Evolutionary conservation across 2,797 vertebrate species (phyloP).

Genomic region (Molossus alvarezi): DNA sequence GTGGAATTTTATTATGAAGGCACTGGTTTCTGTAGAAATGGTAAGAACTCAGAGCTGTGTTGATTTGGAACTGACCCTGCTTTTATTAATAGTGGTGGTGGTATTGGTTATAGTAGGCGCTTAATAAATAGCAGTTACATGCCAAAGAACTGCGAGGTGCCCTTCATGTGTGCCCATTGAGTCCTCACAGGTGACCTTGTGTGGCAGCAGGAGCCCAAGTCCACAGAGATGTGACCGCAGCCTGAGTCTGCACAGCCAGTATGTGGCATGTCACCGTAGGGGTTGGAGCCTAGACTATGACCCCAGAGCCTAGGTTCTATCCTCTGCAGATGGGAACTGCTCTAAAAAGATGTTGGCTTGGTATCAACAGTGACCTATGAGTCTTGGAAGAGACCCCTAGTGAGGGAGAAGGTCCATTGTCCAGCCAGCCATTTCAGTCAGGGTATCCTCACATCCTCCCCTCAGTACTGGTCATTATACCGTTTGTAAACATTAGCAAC

Average conservation of each 20-base stretch:
- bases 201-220: background rate
- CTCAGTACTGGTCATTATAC: background rate
- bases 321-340: background rate
- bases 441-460: background rate
- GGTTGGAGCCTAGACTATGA: background rate
- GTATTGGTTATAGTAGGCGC: background rate
- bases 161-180: conserved; percentile 5
- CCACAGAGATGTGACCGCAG: background rate
- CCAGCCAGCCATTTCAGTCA: background rate
- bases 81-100: background rate
- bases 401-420: background rate
- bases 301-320: conserved; percentile 16
- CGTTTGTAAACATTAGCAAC: conserved; percentile 13
- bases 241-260: background rate
- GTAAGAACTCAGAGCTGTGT: conserved; percentile 6
- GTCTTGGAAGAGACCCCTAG: background rate
- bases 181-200: background rate
- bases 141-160: background rate
- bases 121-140: background rate
- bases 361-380: background rate
- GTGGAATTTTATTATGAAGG: conserved; percentile 32
- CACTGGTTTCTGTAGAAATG: conserved; percentile 19
- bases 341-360: background rate
- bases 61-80: background rate
- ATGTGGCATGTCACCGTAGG: background rate